These are phyloP conservation scores for Eulithis prunata DNA, from an alignment of 2,888 invertebrate species.

Conservation along the genomic window DNA sequence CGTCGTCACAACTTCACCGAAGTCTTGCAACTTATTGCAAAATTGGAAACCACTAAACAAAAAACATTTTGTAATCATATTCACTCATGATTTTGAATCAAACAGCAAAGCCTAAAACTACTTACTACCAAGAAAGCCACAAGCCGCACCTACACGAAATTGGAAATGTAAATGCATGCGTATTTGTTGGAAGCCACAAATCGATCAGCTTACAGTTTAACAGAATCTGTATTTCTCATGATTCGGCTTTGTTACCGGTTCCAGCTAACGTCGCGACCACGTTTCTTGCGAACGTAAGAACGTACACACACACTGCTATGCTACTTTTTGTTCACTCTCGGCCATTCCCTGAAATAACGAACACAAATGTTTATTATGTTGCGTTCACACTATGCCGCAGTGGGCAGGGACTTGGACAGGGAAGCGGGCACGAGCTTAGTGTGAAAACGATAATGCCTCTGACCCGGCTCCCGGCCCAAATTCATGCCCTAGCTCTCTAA, in stretches of 20 bases:
- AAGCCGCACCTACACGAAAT: constrained; percentile 15
- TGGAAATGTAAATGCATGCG: constrained; percentile 30
- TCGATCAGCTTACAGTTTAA: constrained; percentile 59
- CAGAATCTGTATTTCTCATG: constrained; percentile 57
- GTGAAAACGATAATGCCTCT: no score
- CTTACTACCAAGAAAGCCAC: constrained; percentile 1
- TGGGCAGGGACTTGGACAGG: no score
- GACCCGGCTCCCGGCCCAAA: no score
- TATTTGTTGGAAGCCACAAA: constrained; percentile 44
- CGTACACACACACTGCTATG: constrained; percentile 44
- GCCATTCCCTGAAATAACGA: constrained; percentile 38
- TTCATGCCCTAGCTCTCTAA: no score
- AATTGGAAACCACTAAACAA: no score
- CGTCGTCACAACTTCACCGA: no score
- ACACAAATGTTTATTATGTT: constrained; percentile 23
- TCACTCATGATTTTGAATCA: no score
- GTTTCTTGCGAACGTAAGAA: constrained; percentile 49
- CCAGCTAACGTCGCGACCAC: constrained; percentile 41
- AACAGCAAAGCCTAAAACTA: not conserved
- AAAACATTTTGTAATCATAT: no score
- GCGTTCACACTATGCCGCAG: no score
- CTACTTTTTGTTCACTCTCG: constrained; percentile 44
- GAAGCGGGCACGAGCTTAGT: no score
- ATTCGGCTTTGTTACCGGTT: constrained; percentile 55
- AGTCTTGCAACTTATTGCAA: no score